These are phyloP conservation scores for Drosophila ustulata DNA, from an alignment of 2,888 invertebrate genomes.

Conservation along the genomic window DNA sequence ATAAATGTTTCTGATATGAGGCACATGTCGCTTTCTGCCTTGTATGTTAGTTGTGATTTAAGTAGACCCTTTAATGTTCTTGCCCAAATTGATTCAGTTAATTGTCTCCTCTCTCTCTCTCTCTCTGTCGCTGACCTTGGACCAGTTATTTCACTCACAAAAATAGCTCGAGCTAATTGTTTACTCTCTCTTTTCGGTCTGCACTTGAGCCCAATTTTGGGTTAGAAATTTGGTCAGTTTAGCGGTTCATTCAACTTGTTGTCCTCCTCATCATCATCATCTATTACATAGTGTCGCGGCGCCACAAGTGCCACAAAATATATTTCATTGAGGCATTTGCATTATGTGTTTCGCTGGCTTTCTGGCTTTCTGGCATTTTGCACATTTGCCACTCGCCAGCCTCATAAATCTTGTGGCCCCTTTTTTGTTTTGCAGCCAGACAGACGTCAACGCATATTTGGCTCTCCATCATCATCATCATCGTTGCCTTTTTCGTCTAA, in stretches of 20 bases:
- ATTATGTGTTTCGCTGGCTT: constrained; percentile 43
- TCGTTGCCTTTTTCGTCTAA: constrained; percentile 26
- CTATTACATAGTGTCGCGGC: constrained; percentile 39
- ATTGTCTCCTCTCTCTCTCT: constrained; percentile 3
- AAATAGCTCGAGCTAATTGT: constrained; percentile 30
- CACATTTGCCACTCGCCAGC: constrained; percentile 38
- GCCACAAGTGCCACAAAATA: constrained; percentile 69
- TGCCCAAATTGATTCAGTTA: constrained; percentile 19
- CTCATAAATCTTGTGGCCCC: constrained; percentile 48
- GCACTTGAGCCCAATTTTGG: constrained; percentile 48
- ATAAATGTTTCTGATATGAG: constrained; percentile 28
- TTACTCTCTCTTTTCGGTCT: background rate
- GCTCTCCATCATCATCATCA: background rate
- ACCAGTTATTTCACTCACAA: constrained; percentile 9
- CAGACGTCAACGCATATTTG: constrained; percentile 35
- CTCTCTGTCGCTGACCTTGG: background rate
- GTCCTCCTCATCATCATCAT: constrained; percentile 22
- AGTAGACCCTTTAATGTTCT: constrained; percentile 12
- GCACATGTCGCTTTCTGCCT: constrained; percentile 9
- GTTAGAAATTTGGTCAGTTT: constrained; percentile 37
- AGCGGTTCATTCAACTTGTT: constrained; percentile 66
- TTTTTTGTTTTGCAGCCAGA: constrained; percentile 14
- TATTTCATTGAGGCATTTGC: constrained; percentile 76
- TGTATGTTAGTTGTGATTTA: constrained; percentile 23
- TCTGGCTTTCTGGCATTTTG: constrained; percentile 28